These are phyloP conservation scores for Cyprinodon variegatus DNA, from an alignment of 2,113 vertebrate genomes.

Conservation along the genomic window DNA sequence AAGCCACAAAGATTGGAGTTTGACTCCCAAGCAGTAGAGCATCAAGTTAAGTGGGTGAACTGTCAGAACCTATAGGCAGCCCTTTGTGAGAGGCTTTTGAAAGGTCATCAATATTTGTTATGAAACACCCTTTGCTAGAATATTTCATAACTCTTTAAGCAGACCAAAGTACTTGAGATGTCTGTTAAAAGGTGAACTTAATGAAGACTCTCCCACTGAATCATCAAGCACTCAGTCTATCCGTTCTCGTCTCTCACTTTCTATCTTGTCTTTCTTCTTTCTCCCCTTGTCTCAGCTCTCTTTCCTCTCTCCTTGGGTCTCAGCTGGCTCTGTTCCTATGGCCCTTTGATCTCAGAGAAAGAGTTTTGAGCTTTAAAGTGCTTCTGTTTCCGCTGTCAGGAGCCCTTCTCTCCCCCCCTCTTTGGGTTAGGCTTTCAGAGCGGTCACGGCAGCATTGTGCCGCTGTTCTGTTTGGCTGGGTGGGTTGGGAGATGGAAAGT, in stretches of 20 bases:
- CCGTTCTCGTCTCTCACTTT: conserved; percentile 41
- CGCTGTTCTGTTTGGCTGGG: conserved; percentile 46
- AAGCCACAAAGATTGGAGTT: neutral
- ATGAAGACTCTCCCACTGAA: conserved; percentile 40
- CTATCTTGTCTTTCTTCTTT: conserved; percentile 34
- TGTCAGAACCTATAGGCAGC: neutral
- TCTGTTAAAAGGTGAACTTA: conserved; percentile 19
- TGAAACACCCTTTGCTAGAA: neutral
- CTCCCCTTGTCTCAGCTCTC: conserved; percentile 49
- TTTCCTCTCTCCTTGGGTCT: conserved; percentile 62
- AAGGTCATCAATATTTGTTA: neutral
- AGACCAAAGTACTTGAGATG: conserved; percentile 21
- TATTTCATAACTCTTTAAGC: neutral
- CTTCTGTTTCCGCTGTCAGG: conserved; percentile 78
- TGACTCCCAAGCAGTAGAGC: no score
- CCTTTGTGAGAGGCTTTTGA: neutral
- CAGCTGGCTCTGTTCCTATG: conserved; percentile 68
- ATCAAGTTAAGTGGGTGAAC: neutral
- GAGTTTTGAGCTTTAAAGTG: conserved; percentile 79
- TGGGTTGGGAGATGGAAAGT: conserved; percentile 37
- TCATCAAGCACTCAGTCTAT: conserved; percentile 27
- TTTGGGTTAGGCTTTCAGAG: conserved; percentile 65
- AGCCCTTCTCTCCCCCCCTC: conserved; percentile 65
- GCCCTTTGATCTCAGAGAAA: conserved; percentile 79
- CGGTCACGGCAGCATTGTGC: conserved; percentile 59